phyloP scores from a whole-genome alignment of 2,888 invertebrate genomes.

The Mystacides longicornis region DNA sequence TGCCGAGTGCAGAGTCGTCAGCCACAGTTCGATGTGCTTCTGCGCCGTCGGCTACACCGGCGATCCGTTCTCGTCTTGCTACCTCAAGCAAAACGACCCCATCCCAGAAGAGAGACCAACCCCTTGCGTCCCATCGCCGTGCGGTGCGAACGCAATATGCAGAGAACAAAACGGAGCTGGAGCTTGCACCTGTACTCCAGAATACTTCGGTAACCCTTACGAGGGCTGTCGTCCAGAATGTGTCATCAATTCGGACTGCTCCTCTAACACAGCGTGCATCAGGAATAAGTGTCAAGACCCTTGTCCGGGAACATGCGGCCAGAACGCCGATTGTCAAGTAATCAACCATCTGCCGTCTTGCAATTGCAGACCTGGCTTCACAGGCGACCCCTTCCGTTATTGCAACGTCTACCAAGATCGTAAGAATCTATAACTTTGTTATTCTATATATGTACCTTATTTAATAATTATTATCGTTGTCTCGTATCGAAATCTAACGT shows the following conservation, averaged over 20 bases:
- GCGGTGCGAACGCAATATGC: constrained; percentile 60
- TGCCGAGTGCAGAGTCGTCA: constrained; percentile 64
- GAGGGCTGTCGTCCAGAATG: constrained; percentile 70
- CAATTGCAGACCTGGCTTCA: constrained; percentile 53
- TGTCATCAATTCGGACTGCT: constrained; percentile 64
- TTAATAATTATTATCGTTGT: too few species aligned
- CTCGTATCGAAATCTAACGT: too few species aligned
- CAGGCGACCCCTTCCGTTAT: constrained; percentile 65
- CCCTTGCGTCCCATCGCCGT: constrained; percentile 63
- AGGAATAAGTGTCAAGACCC: constrained; percentile 65
- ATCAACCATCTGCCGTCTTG: constrained; percentile 65
- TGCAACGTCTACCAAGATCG: constrained; percentile 46
- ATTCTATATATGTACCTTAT: too few species aligned
- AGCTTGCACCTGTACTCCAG: constrained; percentile 58
- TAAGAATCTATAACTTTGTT: constrained; percentile 38
- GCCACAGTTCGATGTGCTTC: constrained; percentile 72
- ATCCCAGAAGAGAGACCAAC: constrained; percentile 40
- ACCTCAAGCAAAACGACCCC: constrained; percentile 33
- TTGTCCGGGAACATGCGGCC: constrained; percentile 67
- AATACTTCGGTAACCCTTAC: constrained; percentile 60
- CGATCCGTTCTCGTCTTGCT: constrained; percentile 56
- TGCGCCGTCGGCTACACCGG: constrained; percentile 62
- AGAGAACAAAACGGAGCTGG: constrained; percentile 52
- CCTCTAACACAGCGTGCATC: constrained; percentile 62
- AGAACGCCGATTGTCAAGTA: constrained; percentile 54